Base-by-base conservation (phyloP, 92 coral and sea anemone species). In the Palythoa grandis region DNA sequence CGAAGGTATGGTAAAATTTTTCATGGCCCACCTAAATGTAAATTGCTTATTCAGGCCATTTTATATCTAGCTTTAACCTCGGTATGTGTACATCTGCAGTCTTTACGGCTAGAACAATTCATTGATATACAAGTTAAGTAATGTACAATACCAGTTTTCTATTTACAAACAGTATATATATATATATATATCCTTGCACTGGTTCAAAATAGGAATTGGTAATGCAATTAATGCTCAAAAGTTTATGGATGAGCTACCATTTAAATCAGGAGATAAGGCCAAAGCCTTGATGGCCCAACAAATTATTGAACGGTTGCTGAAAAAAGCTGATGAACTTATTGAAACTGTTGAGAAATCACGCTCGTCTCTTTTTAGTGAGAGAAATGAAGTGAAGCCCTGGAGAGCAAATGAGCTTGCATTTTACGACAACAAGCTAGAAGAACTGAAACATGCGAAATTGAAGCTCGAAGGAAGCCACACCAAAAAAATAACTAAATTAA, bases 191-290 rank as follows among this genome's bases (percentile, higher is more conserved):
- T n/a, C n/a, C n/a, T n/a, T n/a, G n/a, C n/a, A n/a, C n/a, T n/a
- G n/a, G n/a, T n/a, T n/a, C n/a, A n/a, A n/a, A n/a, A n/a, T n/a
- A n/a, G n/a, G n/a, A n/a, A n/a, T n/a, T 85, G 82, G 82, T 53
- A 85, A 74, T 23, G 72, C 87, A 15, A 84, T 2, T 40, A 84
- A 84, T 84, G 82, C 73, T 17, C 88, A 73, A 85, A 75, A 19
- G 56, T 85, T 58, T 48, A 39, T 39, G 43, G 14, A 48, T 15
- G 12, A 74, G 19, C 22, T 61, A n/a, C 16, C 74, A 20, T 39
- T 38, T 19, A 17, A 75, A 29, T 22, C 65, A 13, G 75, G 88
- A 17, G 73, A 85, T 71, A 74, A 54, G 47, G 83, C 88, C 38
- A 74, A 60, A 74, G 83, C 88, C n/a, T 29, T 79, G 72, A 60